Conservation (phyloP, 1,140 invertebrate species). For the Mercenaria mercenaria region DNA sequence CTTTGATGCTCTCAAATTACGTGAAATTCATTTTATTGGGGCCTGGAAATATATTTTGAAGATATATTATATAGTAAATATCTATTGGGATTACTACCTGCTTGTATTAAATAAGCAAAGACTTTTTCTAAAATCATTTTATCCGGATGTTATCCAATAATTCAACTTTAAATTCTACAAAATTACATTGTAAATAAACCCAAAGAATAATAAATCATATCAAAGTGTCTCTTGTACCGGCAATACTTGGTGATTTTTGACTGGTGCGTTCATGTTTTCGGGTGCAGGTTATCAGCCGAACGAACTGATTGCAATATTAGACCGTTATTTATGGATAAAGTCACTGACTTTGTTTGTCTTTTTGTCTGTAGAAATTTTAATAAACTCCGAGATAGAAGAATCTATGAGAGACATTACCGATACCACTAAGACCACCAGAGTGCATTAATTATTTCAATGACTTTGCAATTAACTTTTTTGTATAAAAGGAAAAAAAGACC, state of each 20-base stretch:
- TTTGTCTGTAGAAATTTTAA: slow-evolving; percentile 64
- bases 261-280: slow-evolving; percentile 7
- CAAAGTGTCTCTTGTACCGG: slow-evolving; percentile 26
- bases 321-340: slow-evolving; percentile 56
- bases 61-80: slow-evolving; percentile 39
- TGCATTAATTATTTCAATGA: slow-evolving; percentile 20
- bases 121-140: slow-evolving; percentile 47
- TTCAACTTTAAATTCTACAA: slow-evolving; percentile 65
- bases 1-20: slow-evolving; percentile 32
- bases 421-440: neutral
- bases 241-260: slow-evolving; percentile 36
- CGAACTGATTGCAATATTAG: neutral
- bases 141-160: slow-evolving; percentile 60
- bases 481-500: too few relatives aligned
- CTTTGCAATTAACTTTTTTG: neutral
- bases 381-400: slow-evolving; percentile 40
- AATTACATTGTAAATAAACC: slow-evolving; percentile 67
- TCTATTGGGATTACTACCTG: neutral
- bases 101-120: slow-evolving; percentile 51
- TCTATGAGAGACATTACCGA: slow-evolving; percentile 16
- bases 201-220: slow-evolving; percentile 40
- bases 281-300: slow-evolving; percentile 38
- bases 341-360: slow-evolving; percentile 56
- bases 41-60: neutral
- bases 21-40: neutral